Evolutionary conservation across 2,113 vertebrate species (phyloP).

Genomic region (Piaya cayana): DNA sequence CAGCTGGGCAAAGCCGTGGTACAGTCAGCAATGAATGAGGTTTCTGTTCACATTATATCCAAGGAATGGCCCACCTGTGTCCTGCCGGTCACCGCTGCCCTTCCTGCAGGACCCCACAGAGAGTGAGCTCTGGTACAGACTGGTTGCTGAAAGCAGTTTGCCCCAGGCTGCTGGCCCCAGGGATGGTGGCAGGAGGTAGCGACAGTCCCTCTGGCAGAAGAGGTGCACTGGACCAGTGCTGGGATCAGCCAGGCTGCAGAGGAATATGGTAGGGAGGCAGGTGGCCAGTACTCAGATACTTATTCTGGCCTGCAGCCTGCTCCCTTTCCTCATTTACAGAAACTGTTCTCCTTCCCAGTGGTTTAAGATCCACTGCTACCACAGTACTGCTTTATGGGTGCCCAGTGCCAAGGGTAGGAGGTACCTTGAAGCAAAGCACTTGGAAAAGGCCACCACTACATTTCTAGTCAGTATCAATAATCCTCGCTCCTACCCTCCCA

Average conservation of each 20-base stretch:
- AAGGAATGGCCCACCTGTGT: not conserved
- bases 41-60: not conserved
- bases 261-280: not conserved
- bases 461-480: not conserved
- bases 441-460: not conserved
- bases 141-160: not conserved
- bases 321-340: not conserved
- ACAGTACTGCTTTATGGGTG: accelerated
- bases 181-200: not conserved
- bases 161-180: not conserved
- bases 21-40: not conserved
- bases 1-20: not conserved
- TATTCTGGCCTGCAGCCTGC: not conserved
- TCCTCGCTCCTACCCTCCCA: not conserved
- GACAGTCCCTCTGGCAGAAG: too few relatives aligned
- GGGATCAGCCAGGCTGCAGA: not conserved
- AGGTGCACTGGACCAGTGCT: not conserved
- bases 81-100: not conserved
- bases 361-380: not conserved
- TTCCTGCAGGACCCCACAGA: accelerated
- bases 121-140: not conserved
- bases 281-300: not conserved
- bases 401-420: not conserved
- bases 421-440: not conserved
- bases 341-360: not conserved